Conservation (phyloP, 2,888 invertebrate species). For the Terebella lapidaria region DNA sequence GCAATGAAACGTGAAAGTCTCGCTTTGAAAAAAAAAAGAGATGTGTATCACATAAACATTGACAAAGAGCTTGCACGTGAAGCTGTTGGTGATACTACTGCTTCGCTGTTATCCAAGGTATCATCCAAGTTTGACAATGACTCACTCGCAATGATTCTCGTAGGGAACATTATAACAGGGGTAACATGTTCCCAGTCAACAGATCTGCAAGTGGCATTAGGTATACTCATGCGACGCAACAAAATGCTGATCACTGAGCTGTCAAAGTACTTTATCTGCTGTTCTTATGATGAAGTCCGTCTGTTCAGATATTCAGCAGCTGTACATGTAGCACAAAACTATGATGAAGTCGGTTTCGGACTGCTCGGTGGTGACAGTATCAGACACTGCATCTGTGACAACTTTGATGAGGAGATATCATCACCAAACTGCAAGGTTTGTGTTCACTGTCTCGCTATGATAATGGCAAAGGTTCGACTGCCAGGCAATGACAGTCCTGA, state of each 20-base stretch:
- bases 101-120: slow-evolving; percentile 2
- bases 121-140: background rate
- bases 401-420: slow-evolving; percentile 4
- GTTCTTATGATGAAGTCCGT: slow-evolving; percentile 4
- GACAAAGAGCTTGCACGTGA: background rate
- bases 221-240: slow-evolving; percentile 1
- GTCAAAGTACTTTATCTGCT: background rate
- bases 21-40: background rate
- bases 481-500: slow-evolving; percentile 1
- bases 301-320: background rate
- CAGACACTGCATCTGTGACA: background rate
- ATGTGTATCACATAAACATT: slow-evolving; percentile 5
- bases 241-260: background rate
- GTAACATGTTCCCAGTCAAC: background rate
- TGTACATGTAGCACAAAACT: slow-evolving; percentile 1
- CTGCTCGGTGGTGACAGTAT: background rate
- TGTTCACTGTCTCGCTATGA: slow-evolving; percentile 7
- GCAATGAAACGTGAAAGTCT: background rate
- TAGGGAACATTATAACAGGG: slow-evolving; percentile 2
- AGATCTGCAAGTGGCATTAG: background rate
- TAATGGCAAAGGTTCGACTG: slow-evolving; percentile 4
- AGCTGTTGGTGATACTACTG: background rate
- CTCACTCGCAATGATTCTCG: background rate
- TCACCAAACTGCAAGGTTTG: background rate
- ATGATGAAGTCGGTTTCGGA: background rate